Evolutionary conservation across 2,888 invertebrate genomes (phyloP).

Genomic region (Aproaerema taeniolella): DNA sequence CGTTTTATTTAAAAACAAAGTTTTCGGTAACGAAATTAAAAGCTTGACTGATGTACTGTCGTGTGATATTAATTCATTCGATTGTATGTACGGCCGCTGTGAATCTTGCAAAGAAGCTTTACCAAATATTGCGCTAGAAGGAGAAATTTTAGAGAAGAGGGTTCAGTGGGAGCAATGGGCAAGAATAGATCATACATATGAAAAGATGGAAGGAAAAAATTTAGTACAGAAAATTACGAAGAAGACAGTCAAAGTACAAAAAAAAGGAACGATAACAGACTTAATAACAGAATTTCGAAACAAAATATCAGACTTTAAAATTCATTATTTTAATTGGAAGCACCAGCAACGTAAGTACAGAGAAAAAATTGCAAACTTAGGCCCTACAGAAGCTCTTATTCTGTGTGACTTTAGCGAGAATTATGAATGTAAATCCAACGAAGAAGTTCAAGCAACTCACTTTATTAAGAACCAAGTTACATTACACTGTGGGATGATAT

Average conservation of each 20-base stretch:
- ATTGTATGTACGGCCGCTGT: slow-evolving; percentile 6
- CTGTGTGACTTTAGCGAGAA: no score
- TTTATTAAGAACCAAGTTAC: neutral
- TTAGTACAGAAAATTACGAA: slow-evolving; percentile 5
- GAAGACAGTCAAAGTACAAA: neutral
- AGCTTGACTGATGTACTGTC: neutral
- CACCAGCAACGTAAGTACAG: slow-evolving; percentile 5
- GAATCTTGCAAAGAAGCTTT: neutral
- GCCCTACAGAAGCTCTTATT: slow-evolving; percentile 1
- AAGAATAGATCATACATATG: slow-evolving; percentile 4
- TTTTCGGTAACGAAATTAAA: neutral
- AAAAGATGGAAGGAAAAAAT: slow-evolving; percentile 3
- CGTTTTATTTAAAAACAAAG: neutral
- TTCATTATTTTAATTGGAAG: slow-evolving; percentile 12
- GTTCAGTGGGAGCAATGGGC: slow-evolving; percentile 9
- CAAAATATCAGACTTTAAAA: slow-evolving; percentile 8
- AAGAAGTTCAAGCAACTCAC: slow-evolving; percentile 6
- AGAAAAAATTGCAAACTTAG: slow-evolving; percentile 1
- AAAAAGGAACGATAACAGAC: neutral
- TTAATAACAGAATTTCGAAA: neutral
- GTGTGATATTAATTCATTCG: neutral
- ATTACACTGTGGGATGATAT: neutral
- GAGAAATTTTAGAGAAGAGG: neutral
- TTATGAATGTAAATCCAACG: slow-evolving; percentile 1
- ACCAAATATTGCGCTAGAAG: neutral